Evolutionary conservation across 2,888 invertebrate genomes (phyloP), one percentile per base, ranked within the genome.

Genomic region (Drosophila neonasuta): DNA sequence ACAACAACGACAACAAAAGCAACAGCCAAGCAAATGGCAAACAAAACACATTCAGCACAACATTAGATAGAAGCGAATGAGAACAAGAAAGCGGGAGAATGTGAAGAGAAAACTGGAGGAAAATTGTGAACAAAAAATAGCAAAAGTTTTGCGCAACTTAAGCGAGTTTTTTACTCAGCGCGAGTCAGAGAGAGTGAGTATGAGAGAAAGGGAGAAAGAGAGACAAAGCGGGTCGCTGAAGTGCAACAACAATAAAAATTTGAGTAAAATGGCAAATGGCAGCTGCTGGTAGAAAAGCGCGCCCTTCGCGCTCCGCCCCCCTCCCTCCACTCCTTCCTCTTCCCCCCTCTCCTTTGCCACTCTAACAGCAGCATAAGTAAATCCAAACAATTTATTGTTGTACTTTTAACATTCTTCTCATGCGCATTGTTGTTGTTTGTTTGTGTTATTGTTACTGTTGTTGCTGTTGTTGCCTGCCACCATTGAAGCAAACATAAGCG

Each of bases 221-320:
- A 80, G 80, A 80, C 80, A 80, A 80, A 82, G 80, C 77, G 72
- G 81, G 79, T 84, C 81, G 81, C 72, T 81, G 79, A 81, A 81
- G 81, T 81, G 81, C 81, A 81, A 77, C 81, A 84, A 84, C 84
- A 84, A 84, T 81, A 81, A 81, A 79, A 81, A 81, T 84, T 84
- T 84, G 81, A 81, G 84, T 84, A 81, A 81, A 81, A 81, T 79
- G 81, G 84, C 81, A 85, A 85, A 82, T 82, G 82, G 80, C 82
- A 80, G 85, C 68, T 71, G 54, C 68, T 71, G 54, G 63, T 56
- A 62, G 67, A 54, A 61, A 58, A 41, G 44, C 39, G 41, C 45
- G 50, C 32, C 20, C 34, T 17, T 56, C 11, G 8, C 51, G 4
- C 20, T 20, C 20, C 20, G 3, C 24, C n/a, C 17, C 8, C 15